A percentile compares a stretch with the other conserved stretches of the same genome.
Conservation (phyloP, 2,113 vertebrate species). For the Chlamydotis undulata region DNA sequence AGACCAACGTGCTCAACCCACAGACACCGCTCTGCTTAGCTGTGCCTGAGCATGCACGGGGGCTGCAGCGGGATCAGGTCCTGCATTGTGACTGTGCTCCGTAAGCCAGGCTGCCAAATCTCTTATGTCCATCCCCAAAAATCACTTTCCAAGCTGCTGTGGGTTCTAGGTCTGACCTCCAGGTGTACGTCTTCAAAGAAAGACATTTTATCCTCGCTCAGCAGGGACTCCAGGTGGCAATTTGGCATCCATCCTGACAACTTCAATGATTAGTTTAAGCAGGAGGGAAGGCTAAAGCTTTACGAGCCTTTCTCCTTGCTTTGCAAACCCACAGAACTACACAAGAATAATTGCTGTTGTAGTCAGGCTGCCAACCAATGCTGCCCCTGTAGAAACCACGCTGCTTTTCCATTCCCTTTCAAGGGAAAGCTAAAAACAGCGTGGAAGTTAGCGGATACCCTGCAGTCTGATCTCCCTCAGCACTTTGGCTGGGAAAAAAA, state of each 20-base stretch:
- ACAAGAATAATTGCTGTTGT: not conserved
- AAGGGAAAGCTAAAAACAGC: constrained; percentile 11
- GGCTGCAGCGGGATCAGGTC: not conserved
- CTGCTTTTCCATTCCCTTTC: constrained; percentile 13
- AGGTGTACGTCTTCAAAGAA: not conserved
- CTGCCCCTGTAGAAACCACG: not conserved
- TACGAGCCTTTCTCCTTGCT: not conserved
- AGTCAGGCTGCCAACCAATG: not conserved
- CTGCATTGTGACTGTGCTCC: not conserved
- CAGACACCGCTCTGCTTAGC: not conserved
- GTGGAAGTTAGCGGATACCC: constrained; percentile 7
- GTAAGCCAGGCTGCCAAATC: not conserved
- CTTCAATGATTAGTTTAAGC: not conserved
- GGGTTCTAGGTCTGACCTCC: not conserved
- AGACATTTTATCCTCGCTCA: not conserved
- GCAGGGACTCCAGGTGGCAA: not conserved
- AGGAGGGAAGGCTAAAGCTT: not conserved
- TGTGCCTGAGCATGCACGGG: not conserved
- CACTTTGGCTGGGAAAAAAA: not conserved
- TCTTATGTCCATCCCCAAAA: not conserved
- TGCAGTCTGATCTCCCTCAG: not conserved
- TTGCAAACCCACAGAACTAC: not conserved
- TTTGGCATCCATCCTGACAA: accelerated
- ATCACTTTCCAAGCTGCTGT: not conserved
- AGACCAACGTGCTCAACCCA: not conserved